Base-by-base conservation (phyloP, 2,797 vertebrate species). In the Leptoclinus maculatus region DNA sequence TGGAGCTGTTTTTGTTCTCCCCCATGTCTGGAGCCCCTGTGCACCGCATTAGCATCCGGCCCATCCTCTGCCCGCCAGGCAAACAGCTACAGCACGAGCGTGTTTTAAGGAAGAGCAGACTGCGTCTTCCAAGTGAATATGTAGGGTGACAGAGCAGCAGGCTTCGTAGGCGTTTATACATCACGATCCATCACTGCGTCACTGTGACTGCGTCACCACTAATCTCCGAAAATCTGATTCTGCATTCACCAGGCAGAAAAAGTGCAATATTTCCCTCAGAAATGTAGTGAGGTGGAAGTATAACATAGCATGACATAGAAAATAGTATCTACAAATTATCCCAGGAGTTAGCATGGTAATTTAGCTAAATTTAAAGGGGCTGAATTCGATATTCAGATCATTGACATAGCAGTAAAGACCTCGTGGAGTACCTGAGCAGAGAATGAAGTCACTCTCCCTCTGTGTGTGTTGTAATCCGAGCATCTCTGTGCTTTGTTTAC, bases 1-100 rank as follows among this genome's bases (percentile, higher is more conserved):
- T 7, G 34, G 54, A 74, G 71, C 38, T 66, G 66, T 58, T 85
- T 74, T 79, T 76, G 64, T 88, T 86, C 83, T 70, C 72, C 68
- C 67, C 60, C 29, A 13, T 58, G 82, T 75, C 47, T 74, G 49
- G 5, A 73, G 64, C 64, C 68, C 60, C 57, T 21, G 65, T 51
- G 70, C 47, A 1, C 57, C 13, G 51, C 74, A 71, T 89, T 83
- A 71, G 69, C 85, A 83, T 79, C 82, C 63, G 69, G 60, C 66
- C 67, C 16, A 43, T 73, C 57, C 51, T 80, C 17, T 76, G 76
- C 74, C 81, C 49, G 13, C 65, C 47, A 74, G 77, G 82, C 80
- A 83, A 79, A 79, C 65, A 79, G 64, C 83, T 78, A 67, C 62
- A 72, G 58, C 39, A 73, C 68, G 81, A 73, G 54, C 45, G 32